Evolutionary conservation across 2,113 vertebrate species (phyloP), one percentile per base, ranked within the genome.

Genomic region (Uropsilus gracilis): DNA sequence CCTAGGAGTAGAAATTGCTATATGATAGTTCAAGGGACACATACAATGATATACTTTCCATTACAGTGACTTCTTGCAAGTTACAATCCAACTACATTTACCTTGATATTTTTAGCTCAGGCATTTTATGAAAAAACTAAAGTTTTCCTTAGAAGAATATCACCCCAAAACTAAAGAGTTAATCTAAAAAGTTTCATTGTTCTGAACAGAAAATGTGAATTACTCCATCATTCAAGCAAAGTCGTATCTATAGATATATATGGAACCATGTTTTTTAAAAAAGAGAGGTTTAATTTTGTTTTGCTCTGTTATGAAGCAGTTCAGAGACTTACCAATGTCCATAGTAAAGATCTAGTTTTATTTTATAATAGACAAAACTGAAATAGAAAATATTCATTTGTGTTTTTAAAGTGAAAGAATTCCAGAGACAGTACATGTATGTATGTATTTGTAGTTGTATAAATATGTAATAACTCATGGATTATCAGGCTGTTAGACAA

Each of bases 261-360:
- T 92, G 37, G 73, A 96, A 13, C 0, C 1, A 32, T 80, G 71
- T 72, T 77, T 97, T 97, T 66, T 42, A 12, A 11, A 96, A 96
- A 95, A 96, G 39, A 77, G 3, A 72, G 20, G 2, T 87, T 94
- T 91, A 22, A 91, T 91, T 95, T 97, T 95, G 20, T n/a, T 95
- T 76, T 94, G 6, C 20, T 95, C 80, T 92, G 34, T 88, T 32
- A 90, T 87, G 30, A 90, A 3, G 3, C 3, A 61, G 1, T 71
- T 81, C 57, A 94, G 63, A 94, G 81, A 85, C 89, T 68, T 96
- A 78, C 18, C 26, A 94, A 75, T 95, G 96, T 53, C 42, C n/a
- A 90, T 16, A 91, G 16, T 24, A 81, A 71, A 42, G 83, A 6
- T 44, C 84, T 46, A 69, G 18, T 12, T 57, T 1, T 73, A 80